Evolutionary conservation across 2,113 vertebrate species (phyloP).

Genomic region (Hydrochoerus hydrochaeris): DNA sequence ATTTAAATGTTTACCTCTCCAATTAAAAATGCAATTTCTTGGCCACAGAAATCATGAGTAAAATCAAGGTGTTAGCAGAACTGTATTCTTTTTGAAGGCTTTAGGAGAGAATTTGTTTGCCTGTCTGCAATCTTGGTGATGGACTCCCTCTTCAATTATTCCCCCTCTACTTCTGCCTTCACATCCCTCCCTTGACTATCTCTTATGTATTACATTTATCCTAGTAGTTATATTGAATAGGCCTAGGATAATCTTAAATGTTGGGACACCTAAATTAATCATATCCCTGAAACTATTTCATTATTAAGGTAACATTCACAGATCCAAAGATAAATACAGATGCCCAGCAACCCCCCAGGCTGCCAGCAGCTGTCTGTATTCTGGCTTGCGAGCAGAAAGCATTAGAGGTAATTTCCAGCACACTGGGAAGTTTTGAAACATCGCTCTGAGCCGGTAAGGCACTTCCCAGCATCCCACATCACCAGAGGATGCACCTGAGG

Average conservation of each 20-base stretch:
- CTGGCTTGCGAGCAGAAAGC: no score
- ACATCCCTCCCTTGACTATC: neutral
- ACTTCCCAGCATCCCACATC: no score
- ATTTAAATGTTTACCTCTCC: neutral
- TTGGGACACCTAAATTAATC: neutral
- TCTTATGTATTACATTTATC: neutral
- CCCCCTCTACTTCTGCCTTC: neutral
- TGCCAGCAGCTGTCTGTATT: no score
- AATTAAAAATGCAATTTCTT: neutral
- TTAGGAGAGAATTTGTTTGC: no score
- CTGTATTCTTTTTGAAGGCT: no score
- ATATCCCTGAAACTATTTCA: neutral
- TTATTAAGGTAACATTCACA: neutral
- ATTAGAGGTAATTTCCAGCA: no score
- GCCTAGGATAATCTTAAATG: neutral
- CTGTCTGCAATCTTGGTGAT: neutral
- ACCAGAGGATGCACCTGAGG: no score
- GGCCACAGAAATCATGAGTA: neutral
- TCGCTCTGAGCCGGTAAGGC: no score
- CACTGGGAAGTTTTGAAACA: no score
- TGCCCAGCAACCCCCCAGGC: no score
- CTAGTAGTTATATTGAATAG: neutral
- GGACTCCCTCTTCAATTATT: neutral
- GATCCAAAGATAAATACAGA: neutral
- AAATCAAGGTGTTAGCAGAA: neutral